A percentile compares a stretch with the other conserved stretches of the same genome.
These are phyloP conservation scores for Drosophila prostipennis DNA, from an alignment of 2,888 invertebrate genomes.

Conservation along the genomic window DNA sequence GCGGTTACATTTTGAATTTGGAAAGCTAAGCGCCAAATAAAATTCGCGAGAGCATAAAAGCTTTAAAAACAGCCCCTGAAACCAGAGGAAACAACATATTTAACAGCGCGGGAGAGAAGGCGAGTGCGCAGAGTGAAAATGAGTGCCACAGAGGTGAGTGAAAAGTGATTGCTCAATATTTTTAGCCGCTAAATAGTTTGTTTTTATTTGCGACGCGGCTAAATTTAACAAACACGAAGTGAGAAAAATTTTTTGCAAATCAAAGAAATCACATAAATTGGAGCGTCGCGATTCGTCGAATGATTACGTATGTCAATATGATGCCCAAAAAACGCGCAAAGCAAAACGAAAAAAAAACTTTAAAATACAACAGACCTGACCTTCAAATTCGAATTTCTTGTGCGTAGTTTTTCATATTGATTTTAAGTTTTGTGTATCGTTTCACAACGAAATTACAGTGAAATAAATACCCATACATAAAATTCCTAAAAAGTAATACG, in stretches of 20 bases:
- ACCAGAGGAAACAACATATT: neutral
- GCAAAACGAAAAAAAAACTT: neutral
- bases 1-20: slow-evolving; percentile 21
- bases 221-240: slow-evolving; percentile 19
- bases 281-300: neutral
- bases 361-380: neutral
- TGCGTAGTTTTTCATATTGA: neutral
- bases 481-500: neutral
- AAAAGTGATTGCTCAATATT: slow-evolving; percentile 3
- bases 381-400: neutral
- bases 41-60: slow-evolving; percentile 10
- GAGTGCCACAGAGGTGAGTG: slow-evolving; percentile 67
- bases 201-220: slow-evolving; percentile 23
- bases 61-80: slow-evolving; percentile 3
- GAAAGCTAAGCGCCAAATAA: slow-evolving; percentile 15
- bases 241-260: neutral
- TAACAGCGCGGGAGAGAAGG: slow-evolving; percentile 13
- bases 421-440: neutral
- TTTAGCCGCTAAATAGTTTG: slow-evolving; percentile 19
- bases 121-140: slow-evolving; percentile 47
- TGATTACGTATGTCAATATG: slow-evolving; percentile 23
- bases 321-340: slow-evolving; percentile 3
- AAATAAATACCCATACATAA: neutral
- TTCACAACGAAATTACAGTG: neutral
- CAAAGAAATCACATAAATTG: slow-evolving; percentile 11